Evolutionary conservation across 2,113 vertebrate species (phyloP).

Genomic region (Chamaetylas fuelleborni): DNA sequence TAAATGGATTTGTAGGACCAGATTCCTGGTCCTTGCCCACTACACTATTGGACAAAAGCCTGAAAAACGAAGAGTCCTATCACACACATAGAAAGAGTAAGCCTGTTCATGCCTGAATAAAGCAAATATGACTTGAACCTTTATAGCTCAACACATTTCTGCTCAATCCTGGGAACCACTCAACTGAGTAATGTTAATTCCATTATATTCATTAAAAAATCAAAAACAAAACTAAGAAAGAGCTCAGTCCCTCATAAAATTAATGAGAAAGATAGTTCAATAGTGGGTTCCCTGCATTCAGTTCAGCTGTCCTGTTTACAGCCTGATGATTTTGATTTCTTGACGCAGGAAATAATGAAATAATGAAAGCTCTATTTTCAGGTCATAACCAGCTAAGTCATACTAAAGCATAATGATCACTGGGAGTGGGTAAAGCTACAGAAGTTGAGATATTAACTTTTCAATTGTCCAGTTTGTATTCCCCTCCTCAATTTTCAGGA

Average conservation of each 20-base stretch:
- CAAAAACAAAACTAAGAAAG: constrained; percentile 8
- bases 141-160: constrained; percentile 30
- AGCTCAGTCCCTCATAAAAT: constrained; percentile 4
- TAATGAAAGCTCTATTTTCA: neutral
- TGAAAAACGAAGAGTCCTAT: neutral
- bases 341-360: neutral
- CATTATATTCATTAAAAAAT: constrained; percentile 35
- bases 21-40: neutral
- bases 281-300: neutral
- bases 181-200: constrained; percentile 35
- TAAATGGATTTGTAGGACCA: neutral
- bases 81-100: neutral
- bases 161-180: constrained; percentile 12
- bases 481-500: neutral
- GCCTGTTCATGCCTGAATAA: constrained; percentile 11
- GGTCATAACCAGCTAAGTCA: neutral
- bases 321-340: neutral
- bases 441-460: neutral
- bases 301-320: neutral
- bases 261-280: constrained; percentile 9
- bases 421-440: neutral
- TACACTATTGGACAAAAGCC: neutral
- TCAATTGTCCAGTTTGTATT: neutral
- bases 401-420: neutral
- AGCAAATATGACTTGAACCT: constrained; percentile 6